These are phyloP conservation scores for Charanyca ferruginea DNA, from an alignment of 2,888 invertebrate species.

Conservation along the genomic window DNA sequence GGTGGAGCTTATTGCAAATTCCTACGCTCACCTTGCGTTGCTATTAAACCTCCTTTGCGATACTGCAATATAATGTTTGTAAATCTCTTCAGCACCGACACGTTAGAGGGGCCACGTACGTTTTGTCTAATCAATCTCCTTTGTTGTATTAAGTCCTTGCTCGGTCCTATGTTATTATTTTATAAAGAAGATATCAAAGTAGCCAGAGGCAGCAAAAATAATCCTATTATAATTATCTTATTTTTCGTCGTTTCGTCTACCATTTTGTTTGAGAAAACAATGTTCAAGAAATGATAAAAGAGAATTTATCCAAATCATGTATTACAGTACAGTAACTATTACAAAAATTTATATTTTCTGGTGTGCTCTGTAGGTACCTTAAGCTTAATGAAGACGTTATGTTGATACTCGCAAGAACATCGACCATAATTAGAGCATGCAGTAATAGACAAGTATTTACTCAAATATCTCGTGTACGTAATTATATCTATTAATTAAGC, in stretches of 20 bases:
- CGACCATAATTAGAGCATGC: constrained; percentile 20
- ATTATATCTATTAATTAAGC: constrained; percentile 34
- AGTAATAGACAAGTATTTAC: constrained; percentile 13
- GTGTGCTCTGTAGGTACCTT: not conserved
- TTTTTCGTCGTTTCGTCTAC: not conserved
- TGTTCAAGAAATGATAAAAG: not conserved
- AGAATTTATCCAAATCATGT: not conserved
- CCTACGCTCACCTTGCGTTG: constrained; percentile 83
- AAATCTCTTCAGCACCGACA: constrained; percentile 59
- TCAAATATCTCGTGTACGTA: constrained; percentile 18
- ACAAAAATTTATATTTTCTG: not conserved
- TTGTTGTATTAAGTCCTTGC: constrained; percentile 33
- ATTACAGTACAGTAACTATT: not conserved
- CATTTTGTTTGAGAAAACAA: not conserved
- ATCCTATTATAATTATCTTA: not conserved
- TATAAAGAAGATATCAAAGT: not conserved
- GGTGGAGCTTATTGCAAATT: constrained; percentile 89
- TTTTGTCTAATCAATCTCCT: constrained; percentile 56
- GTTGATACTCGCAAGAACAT: constrained; percentile 14
- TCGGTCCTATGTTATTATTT: constrained; percentile 4
- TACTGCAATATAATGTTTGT: constrained; percentile 75
- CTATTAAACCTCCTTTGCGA: constrained; percentile 82
- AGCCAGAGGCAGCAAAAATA: not conserved
- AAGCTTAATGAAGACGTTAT: constrained; percentile 24
- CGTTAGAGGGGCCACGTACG: constrained; percentile 37